These are phyloP conservation scores for Athetis lepigone DNA, from an alignment of 2,888 invertebrate species.

Conservation along the genomic window DNA sequence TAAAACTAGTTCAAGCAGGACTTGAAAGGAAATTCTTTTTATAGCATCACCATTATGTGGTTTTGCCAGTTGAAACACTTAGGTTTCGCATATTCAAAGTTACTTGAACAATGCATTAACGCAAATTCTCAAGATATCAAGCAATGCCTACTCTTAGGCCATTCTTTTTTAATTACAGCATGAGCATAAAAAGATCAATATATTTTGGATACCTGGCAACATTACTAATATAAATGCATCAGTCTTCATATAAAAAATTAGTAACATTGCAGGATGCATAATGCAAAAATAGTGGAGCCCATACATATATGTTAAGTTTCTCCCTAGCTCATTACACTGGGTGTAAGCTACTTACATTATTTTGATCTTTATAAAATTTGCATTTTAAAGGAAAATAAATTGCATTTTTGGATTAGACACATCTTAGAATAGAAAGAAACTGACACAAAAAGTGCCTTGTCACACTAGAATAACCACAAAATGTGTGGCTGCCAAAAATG, in stretches of 20 bases:
- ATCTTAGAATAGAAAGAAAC: slow-evolving; percentile 48
- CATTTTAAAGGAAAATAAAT: slow-evolving; percentile 52
- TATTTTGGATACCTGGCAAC: slow-evolving; percentile 31
- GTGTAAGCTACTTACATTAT: slow-evolving; percentile 51
- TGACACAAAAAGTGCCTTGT: slow-evolving; percentile 52
- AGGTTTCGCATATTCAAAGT: slow-evolving; percentile 5
- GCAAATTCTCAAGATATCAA: slow-evolving; percentile 24
- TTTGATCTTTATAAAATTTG: slow-evolving; percentile 49
- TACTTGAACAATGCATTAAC: slow-evolving; percentile 15
- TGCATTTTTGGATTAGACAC: slow-evolving; percentile 62
- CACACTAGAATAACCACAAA: slow-evolving; percentile 61
- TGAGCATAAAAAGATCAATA: slow-evolving; percentile 32
- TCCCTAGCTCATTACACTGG: slow-evolving; percentile 66
- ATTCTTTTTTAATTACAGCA: too few species aligned
- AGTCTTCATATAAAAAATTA: slow-evolving; percentile 76
- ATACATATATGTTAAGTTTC: slow-evolving; percentile 58
- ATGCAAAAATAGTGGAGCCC: slow-evolving; percentile 56
- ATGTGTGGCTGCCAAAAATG: slow-evolving; percentile 57
- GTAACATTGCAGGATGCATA: slow-evolving; percentile 52
- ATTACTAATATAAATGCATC: slow-evolving; percentile 79
- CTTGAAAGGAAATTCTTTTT: not conserved
- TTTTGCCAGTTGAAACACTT: slow-evolving; percentile 15
- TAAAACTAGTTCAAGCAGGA: slow-evolving; percentile 14
- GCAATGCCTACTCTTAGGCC: too few species aligned
- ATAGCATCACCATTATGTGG: not conserved